phyloP scores from a whole-genome alignment of 2,113 vertebrate genomes.

The Megaptera novaeangliae region DNA sequence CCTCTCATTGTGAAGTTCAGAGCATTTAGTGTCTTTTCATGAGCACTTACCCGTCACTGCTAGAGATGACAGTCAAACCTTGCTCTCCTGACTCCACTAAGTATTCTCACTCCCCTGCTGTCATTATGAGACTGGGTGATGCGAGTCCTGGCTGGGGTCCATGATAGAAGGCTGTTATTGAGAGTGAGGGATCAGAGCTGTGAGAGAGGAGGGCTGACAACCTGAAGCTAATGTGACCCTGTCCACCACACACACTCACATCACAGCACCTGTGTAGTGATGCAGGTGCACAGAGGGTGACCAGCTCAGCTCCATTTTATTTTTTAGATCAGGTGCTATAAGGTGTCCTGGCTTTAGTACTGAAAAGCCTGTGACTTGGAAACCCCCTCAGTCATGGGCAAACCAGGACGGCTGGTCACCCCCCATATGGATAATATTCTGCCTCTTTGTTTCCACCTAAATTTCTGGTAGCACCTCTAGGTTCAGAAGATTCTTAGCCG shows the following conservation, averaged over 20 bases:
- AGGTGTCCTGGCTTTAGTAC: not conserved
- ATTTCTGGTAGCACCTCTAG: not conserved
- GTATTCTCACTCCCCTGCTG: no score
- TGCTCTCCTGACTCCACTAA: not conserved
- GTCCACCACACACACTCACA: not conserved
- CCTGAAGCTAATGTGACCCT: rapidly evolving
- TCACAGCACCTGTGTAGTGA: not conserved
- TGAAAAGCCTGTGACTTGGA: not conserved
- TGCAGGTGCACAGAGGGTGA: rapidly evolving
- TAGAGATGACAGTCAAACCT: not conserved
- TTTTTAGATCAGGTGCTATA: no score
- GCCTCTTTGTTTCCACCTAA: not conserved
- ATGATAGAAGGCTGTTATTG: not conserved
- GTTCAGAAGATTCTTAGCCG: not conserved
- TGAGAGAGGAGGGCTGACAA: not conserved
- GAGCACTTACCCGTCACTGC: not conserved
- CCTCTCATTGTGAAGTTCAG: not conserved
- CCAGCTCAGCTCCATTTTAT: no score
- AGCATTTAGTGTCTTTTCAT: not conserved
- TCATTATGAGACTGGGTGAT: not conserved
- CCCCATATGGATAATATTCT: not conserved
- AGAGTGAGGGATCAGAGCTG: not conserved
- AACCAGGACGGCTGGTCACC: not conserved
- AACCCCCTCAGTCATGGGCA: not conserved
- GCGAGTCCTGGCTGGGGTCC: not conserved